These are phyloP conservation scores for Stramonita haemastoma DNA, from an alignment of 2,888 invertebrate genomes.

Conservation along the genomic window DNA sequence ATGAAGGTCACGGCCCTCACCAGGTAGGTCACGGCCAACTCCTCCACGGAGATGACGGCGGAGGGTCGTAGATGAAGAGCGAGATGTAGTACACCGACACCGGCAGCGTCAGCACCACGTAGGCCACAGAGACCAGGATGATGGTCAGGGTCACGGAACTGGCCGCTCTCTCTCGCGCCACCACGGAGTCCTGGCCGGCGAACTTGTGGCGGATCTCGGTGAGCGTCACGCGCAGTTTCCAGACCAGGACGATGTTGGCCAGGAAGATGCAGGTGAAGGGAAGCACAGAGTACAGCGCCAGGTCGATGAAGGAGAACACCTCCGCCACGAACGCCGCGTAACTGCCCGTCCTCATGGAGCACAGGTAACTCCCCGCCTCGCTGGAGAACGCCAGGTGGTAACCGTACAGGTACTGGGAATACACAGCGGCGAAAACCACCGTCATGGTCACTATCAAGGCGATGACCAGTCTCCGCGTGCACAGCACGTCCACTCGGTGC, in stretches of 20 bases:
- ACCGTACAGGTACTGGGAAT: not conserved
- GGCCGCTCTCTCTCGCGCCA: not conserved
- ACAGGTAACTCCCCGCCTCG: not conserved
- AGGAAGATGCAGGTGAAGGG: not conserved
- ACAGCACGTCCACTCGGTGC: slow-evolving; percentile 3
- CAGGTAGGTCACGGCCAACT: not conserved
- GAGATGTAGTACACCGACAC: not conserved
- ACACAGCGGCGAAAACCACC: not conserved
- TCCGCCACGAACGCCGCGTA: not conserved
- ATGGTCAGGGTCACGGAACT: slow-evolving; percentile 14
- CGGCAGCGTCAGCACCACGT: not conserved
- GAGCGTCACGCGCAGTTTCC: not conserved
- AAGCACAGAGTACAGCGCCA: not conserved
- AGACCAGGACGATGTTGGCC: not conserved
- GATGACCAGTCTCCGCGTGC: not conserved
- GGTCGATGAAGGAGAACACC: not conserved
- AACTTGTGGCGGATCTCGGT: not conserved
- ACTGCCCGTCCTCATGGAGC: not conserved
- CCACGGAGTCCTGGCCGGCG: not conserved
- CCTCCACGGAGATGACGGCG: not conserved
- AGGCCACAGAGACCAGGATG: not conserved
- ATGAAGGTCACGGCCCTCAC: not conserved
- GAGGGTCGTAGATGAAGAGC: not conserved
- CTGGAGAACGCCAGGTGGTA: not conserved
- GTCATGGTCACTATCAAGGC: not conserved